Conservation (phyloP, 2,888 invertebrate species). For the Drosophila longiperda region DNA sequence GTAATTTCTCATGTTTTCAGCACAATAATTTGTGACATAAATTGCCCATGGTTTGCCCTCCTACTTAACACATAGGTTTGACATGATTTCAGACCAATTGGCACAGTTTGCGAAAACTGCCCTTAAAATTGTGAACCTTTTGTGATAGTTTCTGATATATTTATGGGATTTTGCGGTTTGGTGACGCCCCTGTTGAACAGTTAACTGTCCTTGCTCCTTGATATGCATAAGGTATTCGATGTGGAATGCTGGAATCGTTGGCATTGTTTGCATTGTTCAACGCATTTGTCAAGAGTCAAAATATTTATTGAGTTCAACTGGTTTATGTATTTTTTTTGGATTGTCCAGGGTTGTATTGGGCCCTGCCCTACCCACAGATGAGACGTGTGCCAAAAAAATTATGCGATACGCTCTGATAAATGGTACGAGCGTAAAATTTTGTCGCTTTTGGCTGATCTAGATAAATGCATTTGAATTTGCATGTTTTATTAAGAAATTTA, state of each 20-base stretch:
- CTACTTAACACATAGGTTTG: conserved; percentile 41
- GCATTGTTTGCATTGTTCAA: conserved; percentile 55
- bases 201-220: conserved; percentile 31
- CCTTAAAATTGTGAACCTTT: conserved; percentile 34
- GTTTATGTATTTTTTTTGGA: conserved; percentile 55
- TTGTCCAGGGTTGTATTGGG: conserved; percentile 9
- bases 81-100: conserved; percentile 28
- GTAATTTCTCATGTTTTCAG: conserved; percentile 52
- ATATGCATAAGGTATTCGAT: conserved; percentile 20
- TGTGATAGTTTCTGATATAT: conserved; percentile 52
- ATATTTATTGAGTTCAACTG: conserved; percentile 82
- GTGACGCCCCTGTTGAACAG: conserved; percentile 62
- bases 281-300: conserved; percentile 80
- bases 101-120: conserved; percentile 30
- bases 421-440: conserved; percentile 78
- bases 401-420: conserved; percentile 71
- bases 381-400: conserved; percentile 76
- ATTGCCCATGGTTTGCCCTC: conserved; percentile 46
- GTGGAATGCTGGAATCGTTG: conserved; percentile 18
- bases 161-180: conserved; percentile 61
- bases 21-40: conserved; percentile 48
- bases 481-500: conserved; percentile 81
- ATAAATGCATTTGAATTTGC: conserved; percentile 82
- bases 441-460: conserved; percentile 82
- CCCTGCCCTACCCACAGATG: conserved; percentile 51